Evolutionary conservation across 2,797 vertebrate genomes (phyloP).

Genomic region (Cichlasoma orientale): DNA sequence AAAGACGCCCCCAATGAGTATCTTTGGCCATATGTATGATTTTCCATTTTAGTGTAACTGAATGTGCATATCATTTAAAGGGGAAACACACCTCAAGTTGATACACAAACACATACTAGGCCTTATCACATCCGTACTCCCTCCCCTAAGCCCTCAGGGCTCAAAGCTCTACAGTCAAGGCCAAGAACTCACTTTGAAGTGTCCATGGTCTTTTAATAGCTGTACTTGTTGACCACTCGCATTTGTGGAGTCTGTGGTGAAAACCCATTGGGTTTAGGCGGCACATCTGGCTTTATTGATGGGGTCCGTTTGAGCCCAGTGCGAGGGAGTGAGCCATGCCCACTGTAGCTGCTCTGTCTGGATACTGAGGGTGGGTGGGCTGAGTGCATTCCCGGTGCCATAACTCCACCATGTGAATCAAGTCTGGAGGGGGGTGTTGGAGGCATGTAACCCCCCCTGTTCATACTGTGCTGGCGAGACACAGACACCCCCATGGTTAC

Average conservation of each 20-base stretch:
- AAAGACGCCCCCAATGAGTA: slow-evolving; percentile 75
- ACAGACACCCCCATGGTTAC: slow-evolving; percentile 93
- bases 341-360: slow-evolving; percentile 94
- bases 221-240: slow-evolving; percentile 97
- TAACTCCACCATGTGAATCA: slow-evolving; percentile 92
- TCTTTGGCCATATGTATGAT: slow-evolving; percentile 92
- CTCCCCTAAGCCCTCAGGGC: slow-evolving; percentile 41
- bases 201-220: slow-evolving; percentile 85
- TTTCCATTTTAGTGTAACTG: slow-evolving; percentile 73
- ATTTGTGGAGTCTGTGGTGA: slow-evolving; percentile 92
- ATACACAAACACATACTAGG: slow-evolving; percentile 74
- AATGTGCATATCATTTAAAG: slow-evolving; percentile 82
- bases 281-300: slow-evolving; percentile 97
- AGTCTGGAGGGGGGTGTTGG: slow-evolving; percentile 90
- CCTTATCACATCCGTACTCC: slow-evolving; percentile 55
- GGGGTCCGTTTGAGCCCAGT: slow-evolving; percentile 95
- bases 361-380: slow-evolving; percentile 85
- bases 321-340: slow-evolving; percentile 94
- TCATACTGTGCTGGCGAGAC: slow-evolving; percentile 95
- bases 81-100: slow-evolving; percentile 66
- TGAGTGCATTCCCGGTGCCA: slow-evolving; percentile 88
- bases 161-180: slow-evolving; percentile 70
- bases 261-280: slow-evolving; percentile 96
- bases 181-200: slow-evolving; percentile 65
- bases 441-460: slow-evolving; percentile 91